Evolutionary conservation across 2,888 invertebrate genomes (phyloP).

Genomic region (Pasiphila rectangulata): DNA sequence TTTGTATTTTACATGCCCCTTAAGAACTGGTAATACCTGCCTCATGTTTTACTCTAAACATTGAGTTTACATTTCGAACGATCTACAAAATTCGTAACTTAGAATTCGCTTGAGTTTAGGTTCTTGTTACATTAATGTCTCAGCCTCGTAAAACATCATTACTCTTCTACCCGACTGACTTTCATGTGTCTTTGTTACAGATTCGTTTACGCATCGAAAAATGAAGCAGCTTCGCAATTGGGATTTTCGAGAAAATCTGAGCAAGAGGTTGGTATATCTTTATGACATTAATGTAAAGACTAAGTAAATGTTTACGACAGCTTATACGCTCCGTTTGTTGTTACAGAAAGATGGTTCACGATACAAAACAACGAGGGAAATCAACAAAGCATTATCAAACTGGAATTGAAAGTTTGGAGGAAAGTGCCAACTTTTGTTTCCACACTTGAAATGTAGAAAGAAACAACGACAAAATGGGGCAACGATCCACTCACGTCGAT

Average conservation of each 20-base stretch:
- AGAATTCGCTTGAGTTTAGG: conserved; percentile 1
- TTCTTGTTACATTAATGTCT: conserved; percentile 5
- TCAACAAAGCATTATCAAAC: conserved; percentile 38
- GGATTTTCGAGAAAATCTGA: conserved; percentile 52
- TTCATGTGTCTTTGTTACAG: conserved; percentile 58
- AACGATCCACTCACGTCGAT: conserved; percentile 57
- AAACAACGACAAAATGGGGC: conserved; percentile 59
- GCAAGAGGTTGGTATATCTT: conserved; percentile 48
- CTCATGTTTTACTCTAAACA: conserved; percentile 13
- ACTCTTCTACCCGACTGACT: conserved; percentile 36
- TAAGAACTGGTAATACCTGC: conserved; percentile 9
- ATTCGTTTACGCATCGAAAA: conserved; percentile 49
- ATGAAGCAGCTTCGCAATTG: conserved; percentile 62
- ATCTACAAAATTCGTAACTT: conserved; percentile 8
- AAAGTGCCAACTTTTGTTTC: conserved; percentile 38
- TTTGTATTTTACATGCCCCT: conserved; percentile 28
- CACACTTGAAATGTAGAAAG: conserved; percentile 61
- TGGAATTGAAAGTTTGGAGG: conserved; percentile 41
- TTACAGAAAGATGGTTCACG: conserved; percentile 64
- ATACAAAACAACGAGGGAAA: conserved; percentile 45
- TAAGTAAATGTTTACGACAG: conserved; percentile 11
- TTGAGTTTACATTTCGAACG: conserved; percentile 1
- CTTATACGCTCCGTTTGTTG: conserved; percentile 43
- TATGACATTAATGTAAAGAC: conserved; percentile 4
- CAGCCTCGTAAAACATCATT: conserved; percentile 31